These are phyloP conservation scores for Perodicticus potto DNA, from an alignment of 2,797 vertebrate genomes.

Conservation along the genomic window DNA sequence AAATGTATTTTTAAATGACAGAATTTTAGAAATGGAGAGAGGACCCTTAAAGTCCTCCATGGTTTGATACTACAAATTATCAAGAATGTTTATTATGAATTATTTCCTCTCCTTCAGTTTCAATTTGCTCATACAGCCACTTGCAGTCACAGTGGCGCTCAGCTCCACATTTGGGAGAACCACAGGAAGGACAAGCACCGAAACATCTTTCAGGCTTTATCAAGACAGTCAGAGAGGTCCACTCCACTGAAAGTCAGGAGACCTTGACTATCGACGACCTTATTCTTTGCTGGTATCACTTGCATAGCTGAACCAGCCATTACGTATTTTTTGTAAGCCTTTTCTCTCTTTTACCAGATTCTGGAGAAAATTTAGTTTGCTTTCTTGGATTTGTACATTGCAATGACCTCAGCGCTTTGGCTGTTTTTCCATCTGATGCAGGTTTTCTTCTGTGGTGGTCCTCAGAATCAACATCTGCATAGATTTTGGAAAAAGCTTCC, in stretches of 20 bases:
- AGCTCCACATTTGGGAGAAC: constrained; percentile 95
- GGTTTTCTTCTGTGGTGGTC: constrained; percentile 88
- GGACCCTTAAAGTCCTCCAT: background rate
- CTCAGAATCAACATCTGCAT: constrained; percentile 88
- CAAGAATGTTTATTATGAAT: constrained; percentile 94
- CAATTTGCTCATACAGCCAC: constrained; percentile 98
- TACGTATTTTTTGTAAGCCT: constrained; percentile 89
- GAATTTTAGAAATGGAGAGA: background rate
- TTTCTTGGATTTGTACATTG: constrained; percentile 92
- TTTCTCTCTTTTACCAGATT: constrained; percentile 92
- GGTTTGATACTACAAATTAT: constrained; percentile 76
- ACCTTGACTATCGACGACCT: constrained; percentile 95
- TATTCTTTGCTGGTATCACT: constrained; percentile 92
- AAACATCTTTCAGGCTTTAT: constrained; percentile 97
- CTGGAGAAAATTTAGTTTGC: constrained; percentile 91
- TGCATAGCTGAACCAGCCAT: constrained; percentile 91
- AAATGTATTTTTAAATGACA: constrained; percentile 39
- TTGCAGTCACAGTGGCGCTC: constrained; percentile 98
- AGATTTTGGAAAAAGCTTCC: constrained; percentile 91
- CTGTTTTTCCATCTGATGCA: constrained; percentile 90
- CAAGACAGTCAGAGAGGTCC: constrained; percentile 98
- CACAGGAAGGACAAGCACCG: constrained; percentile 95
- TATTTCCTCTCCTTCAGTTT: constrained; percentile 97
- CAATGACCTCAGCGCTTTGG: constrained; percentile 91
- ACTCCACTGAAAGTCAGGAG: constrained; percentile 93